Evolutionary conservation across 2,888 invertebrate genomes (phyloP).

Genomic region (Archips xylosteana): DNA sequence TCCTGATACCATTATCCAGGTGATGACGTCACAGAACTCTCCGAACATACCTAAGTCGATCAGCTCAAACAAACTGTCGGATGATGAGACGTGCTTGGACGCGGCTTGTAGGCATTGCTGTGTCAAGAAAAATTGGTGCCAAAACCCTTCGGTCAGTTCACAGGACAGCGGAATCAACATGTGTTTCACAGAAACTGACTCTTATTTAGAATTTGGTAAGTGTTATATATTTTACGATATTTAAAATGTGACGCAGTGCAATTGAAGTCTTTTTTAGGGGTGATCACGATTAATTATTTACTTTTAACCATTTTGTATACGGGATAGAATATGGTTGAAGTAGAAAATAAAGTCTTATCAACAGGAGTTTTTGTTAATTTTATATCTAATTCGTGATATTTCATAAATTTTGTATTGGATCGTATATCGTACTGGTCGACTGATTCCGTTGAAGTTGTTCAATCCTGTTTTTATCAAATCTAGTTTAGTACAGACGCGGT

Average conservation of each 20-base stretch:
- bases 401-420: not conserved
- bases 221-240: constrained; percentile 23
- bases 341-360: too few relatives aligned
- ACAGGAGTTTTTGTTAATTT: too few relatives aligned
- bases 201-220: constrained; percentile 81
- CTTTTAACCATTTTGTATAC: too few relatives aligned
- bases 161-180: constrained; percentile 93
- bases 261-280: too few relatives aligned
- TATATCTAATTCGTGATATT: not conserved
- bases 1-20: constrained; percentile 82
- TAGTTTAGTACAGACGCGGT: constrained; percentile 38
- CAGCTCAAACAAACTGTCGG: constrained; percentile 85
- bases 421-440: not conserved
- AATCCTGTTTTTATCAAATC: constrained; percentile 37
- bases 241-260: too few relatives aligned
- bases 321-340: too few relatives aligned
- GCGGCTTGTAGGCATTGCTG: constrained; percentile 77
- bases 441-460: constrained; percentile 5
- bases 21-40: constrained; percentile 72
- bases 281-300: too few relatives aligned
- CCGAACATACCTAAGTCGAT: constrained; percentile 81
- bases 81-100: constrained; percentile 84
- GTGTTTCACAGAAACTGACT: constrained; percentile 89
- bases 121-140: constrained; percentile 86
- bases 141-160: constrained; percentile 89